Evolutionary conservation across 2,113 vertebrate species (phyloP).

Genomic region (Glaucidium brasilianum): DNA sequence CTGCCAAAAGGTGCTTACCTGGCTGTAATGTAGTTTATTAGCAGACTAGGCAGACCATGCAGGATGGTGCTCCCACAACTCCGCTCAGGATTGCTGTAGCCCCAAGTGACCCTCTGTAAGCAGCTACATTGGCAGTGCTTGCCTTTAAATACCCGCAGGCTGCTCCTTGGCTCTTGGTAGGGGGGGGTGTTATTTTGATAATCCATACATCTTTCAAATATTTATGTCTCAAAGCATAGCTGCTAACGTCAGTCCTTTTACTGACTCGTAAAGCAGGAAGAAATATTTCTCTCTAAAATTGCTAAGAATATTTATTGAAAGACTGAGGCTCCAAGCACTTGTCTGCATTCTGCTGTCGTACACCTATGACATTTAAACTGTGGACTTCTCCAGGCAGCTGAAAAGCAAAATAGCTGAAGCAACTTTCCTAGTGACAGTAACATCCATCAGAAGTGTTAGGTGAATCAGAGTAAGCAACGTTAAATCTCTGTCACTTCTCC

Average conservation of each 20-base stretch:
- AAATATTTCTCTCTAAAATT: background rate
- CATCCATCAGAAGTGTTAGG: background rate
- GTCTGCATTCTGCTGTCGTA: background rate
- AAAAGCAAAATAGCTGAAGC: background rate
- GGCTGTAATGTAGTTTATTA: background rate
- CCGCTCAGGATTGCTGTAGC: background rate
- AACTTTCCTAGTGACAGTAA: background rate
- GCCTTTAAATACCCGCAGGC: rapidly evolving
- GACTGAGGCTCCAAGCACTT: background rate
- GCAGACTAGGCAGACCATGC: background rate
- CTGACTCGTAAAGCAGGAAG: background rate
- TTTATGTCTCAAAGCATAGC: background rate
- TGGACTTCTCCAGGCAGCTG: background rate
- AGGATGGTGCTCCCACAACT: background rate
- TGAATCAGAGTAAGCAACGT: background rate
- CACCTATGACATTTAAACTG: background rate
- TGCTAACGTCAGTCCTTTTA: background rate
- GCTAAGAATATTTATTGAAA: background rate
- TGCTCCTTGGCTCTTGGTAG: background rate
- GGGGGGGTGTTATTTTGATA: background rate
- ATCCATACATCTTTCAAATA: background rate
- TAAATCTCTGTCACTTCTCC: background rate
- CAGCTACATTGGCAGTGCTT: background rate
- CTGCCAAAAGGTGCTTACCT: background rate
- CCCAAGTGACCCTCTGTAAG: background rate